These are phyloP conservation scores for Xiphorhynchus elegans DNA, from an alignment of 2,113 vertebrate species.

Conservation along the genomic window DNA sequence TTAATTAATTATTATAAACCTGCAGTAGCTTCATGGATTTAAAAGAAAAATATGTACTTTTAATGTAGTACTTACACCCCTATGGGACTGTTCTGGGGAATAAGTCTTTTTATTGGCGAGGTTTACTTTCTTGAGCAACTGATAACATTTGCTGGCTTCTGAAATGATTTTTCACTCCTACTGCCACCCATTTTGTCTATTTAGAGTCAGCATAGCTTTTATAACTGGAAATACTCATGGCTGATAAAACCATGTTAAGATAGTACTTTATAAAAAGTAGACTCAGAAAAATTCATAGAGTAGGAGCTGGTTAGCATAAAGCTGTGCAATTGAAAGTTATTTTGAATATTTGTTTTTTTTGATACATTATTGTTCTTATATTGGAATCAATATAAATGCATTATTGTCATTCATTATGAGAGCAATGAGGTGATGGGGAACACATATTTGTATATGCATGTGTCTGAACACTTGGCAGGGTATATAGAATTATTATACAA, in stretches of 20 bases:
- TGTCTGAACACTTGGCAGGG: neutral
- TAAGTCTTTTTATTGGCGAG: conserved; percentile 15
- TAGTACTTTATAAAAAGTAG: neutral
- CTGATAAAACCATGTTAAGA: neutral
- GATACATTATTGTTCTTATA: neutral
- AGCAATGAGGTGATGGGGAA: neutral
- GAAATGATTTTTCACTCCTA: neutral
- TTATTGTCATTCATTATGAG: neutral
- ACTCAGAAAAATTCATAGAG: neutral
- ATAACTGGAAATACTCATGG: neutral
- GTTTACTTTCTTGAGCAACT: neutral
- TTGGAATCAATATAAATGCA: neutral
- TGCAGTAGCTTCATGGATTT: conserved; percentile 11
- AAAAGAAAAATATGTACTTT: conserved; percentile 21
- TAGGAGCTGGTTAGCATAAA: neutral
- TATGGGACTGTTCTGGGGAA: neutral
- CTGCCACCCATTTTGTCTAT: neutral
- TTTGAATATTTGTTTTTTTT: neutral
- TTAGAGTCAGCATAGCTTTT: neutral
- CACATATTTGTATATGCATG: neutral
- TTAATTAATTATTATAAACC: conserved; percentile 33
- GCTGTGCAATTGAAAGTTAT: neutral
- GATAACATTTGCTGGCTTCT: neutral
- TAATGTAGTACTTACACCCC: neutral
- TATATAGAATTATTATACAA: neutral